These are phyloP conservation scores for Alethe castanea DNA, from an alignment of 2,113 vertebrate species.

Conservation along the genomic window DNA sequence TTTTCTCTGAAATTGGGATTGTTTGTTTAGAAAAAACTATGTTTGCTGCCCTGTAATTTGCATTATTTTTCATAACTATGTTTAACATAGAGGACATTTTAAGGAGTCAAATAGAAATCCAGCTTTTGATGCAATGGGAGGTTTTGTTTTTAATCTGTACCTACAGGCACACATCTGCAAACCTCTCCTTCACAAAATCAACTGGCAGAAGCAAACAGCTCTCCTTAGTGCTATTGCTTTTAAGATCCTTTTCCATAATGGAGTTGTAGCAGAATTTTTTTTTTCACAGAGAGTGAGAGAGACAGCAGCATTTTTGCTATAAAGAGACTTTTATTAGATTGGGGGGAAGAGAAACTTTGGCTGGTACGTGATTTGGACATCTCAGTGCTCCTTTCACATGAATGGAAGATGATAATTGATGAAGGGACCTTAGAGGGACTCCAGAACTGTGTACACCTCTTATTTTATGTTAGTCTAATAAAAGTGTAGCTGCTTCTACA, in stretches of 20 bases:
- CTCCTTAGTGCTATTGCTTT: slow-evolving; percentile 23
- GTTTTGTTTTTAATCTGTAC: background rate
- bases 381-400: slow-evolving; percentile 13
- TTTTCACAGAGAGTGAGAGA: background rate
- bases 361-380: background rate
- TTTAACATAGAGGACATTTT: background rate
- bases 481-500: slow-evolving; percentile 41
- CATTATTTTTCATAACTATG: background rate
- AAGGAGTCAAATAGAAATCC: background rate
- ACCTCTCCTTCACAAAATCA: background rate
- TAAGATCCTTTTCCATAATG: background rate
- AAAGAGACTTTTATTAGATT: slow-evolving; percentile 35
- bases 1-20: background rate
- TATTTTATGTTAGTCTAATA: slow-evolving; percentile 59
- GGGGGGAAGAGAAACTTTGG: background rate
- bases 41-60: background rate
- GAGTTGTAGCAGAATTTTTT: background rate
- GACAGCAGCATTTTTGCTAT: background rate
- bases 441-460: background rate
- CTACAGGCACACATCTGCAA: background rate
- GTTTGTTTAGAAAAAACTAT: background rate
- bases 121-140: background rate
- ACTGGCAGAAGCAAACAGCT: background rate
- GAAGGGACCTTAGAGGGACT: slow-evolving; percentile 47
- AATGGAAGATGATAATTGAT: slow-evolving; percentile 40